These are phyloP conservation scores for Pao palembangensis DNA, from an alignment of 2,113 vertebrate species.

Conservation along the genomic window DNA sequence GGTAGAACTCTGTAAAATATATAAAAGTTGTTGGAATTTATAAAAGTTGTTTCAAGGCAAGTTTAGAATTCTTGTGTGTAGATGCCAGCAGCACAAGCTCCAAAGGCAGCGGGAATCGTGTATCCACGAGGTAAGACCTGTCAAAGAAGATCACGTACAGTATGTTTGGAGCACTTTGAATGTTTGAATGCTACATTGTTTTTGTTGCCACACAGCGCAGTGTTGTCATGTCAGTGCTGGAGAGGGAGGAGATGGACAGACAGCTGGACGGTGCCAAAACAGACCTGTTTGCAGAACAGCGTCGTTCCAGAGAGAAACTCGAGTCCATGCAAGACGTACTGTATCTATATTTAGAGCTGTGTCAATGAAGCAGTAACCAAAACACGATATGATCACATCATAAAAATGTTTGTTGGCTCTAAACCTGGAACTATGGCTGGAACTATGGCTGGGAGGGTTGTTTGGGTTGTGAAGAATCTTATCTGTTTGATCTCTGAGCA, in stretches of 20 bases:
- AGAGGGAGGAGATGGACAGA: slow-evolving; percentile 71
- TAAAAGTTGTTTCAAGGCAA: neutral
- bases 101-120: slow-evolving; percentile 50
- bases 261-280: slow-evolving; percentile 66
- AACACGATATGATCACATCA: neutral
- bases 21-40: neutral
- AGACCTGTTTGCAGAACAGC: slow-evolving; percentile 70
- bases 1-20: slow-evolving; percentile 54
- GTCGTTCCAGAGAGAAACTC: slow-evolving; percentile 58
- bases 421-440: too few relatives aligned
- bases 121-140: slow-evolving; percentile 19
- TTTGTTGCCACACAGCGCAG: slow-evolving; percentile 27
- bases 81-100: slow-evolving; percentile 52
- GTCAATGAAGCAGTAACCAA: neutral
- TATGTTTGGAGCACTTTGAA: neutral
- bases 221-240: slow-evolving; percentile 56
- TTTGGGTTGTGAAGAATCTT: neutral
- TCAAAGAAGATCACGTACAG: slow-evolving; percentile 49
- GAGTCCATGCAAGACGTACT: slow-evolving; percentile 73
- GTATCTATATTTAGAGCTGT: neutral
- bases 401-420: neutral
- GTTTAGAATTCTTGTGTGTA: slow-evolving; percentile 10
- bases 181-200: neutral
- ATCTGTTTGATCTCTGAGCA: slow-evolving; percentile 39
- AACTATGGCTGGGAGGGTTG: neutral